These are phyloP conservation scores for Drosophila mojavensis DNA, from an alignment of 1,140 invertebrate genomes.

Conservation along the genomic window DNA sequence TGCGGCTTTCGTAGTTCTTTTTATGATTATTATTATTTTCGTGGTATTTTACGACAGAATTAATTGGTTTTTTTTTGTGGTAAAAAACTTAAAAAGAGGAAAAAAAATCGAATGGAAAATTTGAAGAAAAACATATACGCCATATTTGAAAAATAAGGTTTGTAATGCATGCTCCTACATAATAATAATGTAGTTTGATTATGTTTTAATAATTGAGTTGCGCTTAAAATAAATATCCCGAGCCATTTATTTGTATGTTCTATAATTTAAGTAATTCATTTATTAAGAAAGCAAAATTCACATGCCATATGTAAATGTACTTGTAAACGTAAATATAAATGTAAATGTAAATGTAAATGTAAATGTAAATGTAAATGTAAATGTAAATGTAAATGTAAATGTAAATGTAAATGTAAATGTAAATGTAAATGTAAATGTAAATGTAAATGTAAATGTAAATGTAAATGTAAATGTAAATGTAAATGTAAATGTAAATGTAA, in stretches of 20 bases:
- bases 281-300: constrained; percentile 77
- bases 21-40: too few species aligned
- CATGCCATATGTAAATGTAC: constrained; percentile 52
- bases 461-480: too few species aligned
- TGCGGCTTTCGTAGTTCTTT: constrained; percentile 20
- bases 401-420: too few species aligned
- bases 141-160: constrained; percentile 38
- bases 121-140: constrained; percentile 29
- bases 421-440: too few species aligned
- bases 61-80: constrained; percentile 12
- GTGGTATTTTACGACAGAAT: constrained; percentile 17
- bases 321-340: neutral
- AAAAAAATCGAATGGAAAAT: neutral
- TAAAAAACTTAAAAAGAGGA: constrained; percentile 1
- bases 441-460: too few species aligned
- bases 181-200: constrained; percentile 45
- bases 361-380: neutral
- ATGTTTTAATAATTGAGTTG: constrained; percentile 38
- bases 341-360: neutral
- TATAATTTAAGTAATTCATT: neutral
- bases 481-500: neutral
- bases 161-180: constrained; percentile 76
- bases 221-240: constrained; percentile 25
- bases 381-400: too few species aligned
- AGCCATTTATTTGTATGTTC: constrained; percentile 28